Percentiles rank a stretch among this genome's conserved stretches.
Evolutionary conservation across 2,797 vertebrate species (phyloP).

Genomic region (Gorsachius magnificus): DNA sequence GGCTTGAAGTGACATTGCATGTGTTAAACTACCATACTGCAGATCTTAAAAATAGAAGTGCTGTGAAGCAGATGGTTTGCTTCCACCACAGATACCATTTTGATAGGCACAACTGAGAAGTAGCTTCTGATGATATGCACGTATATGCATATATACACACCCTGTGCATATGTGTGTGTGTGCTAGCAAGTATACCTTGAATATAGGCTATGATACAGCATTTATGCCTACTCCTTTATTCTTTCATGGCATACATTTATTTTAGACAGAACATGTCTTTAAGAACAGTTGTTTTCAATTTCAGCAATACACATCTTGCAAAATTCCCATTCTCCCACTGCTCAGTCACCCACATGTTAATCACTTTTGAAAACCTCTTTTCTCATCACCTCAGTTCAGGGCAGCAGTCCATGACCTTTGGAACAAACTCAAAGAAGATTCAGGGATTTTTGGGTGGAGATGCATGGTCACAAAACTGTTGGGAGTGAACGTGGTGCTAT

Average conservation of each 20-base stretch:
- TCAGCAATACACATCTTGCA: background rate
- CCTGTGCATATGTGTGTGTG: background rate
- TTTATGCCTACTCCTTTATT: background rate
- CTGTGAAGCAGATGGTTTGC: conserved; percentile 49
- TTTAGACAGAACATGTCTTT: background rate
- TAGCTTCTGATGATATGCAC: conserved; percentile 4
- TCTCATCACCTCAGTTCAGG: background rate
- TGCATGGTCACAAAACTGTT: background rate
- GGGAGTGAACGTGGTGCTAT: background rate
- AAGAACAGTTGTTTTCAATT: background rate
- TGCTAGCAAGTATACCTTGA: background rate
- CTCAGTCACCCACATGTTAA: background rate
- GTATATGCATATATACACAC: background rate
- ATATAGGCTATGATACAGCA: background rate
- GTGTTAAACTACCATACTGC: conserved; percentile 35
- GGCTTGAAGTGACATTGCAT: conserved; percentile 22
- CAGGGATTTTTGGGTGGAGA: background rate
- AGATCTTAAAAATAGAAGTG: conserved; percentile 50
- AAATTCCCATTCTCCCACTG: background rate
- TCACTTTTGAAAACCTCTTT: background rate
- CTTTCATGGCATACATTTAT: background rate
- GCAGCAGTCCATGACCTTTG: background rate
- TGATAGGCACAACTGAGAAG: conserved; percentile 52
- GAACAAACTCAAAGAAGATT: background rate
- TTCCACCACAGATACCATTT: conserved; percentile 51